Conservation (phyloP, 2,113 vertebrate species). For the Perognathus longimembris region DNA sequence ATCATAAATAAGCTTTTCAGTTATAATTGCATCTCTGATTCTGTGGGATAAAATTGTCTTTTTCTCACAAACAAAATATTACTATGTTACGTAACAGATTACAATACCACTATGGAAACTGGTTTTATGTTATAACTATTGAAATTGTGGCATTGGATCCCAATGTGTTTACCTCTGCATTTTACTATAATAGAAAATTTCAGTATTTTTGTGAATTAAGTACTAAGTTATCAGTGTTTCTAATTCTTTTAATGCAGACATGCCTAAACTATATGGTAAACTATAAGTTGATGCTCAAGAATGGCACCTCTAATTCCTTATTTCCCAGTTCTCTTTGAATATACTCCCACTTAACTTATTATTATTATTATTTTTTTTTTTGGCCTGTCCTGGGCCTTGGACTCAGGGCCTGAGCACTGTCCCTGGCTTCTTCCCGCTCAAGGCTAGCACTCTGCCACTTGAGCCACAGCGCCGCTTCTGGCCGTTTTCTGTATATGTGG, state of each 20-base stretch:
- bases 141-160: neutral
- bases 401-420: too few species aligned
- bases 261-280: neutral
- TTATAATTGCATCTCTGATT: neutral
- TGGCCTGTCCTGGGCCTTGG: too few species aligned
- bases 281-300: neutral
- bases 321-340: conserved; percentile 9
- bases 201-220: conserved; percentile 17
- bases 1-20: neutral
- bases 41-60: neutral
- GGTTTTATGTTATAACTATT: neutral
- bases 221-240: neutral
- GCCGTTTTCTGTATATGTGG: too few species aligned
- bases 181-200: neutral
- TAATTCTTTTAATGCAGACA: neutral
- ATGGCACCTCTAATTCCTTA: neutral
- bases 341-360: too few species aligned
- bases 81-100: neutral
- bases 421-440: too few species aligned
- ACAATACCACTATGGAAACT: neutral
- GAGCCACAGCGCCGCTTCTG: too few species aligned
- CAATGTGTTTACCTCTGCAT: neutral
- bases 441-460: too few species aligned
- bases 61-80: neutral
- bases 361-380: too few species aligned